phyloP scores from a whole-genome alignment of 2,113 vertebrate genomes.

The Melanotaenia duboulayi region DNA sequence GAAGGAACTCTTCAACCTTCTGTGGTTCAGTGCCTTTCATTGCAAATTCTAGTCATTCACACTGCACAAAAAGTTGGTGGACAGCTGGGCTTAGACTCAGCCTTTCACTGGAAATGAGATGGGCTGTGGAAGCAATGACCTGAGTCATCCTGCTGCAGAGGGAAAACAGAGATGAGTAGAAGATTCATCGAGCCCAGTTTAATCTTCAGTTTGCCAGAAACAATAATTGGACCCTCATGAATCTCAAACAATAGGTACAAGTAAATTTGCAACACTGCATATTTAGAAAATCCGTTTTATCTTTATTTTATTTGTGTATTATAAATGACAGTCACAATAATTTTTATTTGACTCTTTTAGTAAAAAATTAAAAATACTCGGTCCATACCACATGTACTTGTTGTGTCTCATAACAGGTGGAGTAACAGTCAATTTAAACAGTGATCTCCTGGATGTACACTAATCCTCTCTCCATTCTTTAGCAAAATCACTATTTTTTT shows the following conservation, averaged over 20 bases:
- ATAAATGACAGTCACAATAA: too few species aligned
- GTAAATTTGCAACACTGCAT: not conserved
- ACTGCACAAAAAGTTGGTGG: conserved; percentile 60
- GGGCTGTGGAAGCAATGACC: conserved; percentile 61
- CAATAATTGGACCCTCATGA: conserved; percentile 53
- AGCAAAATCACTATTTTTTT: too few species aligned
- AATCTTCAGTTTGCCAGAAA: conserved; percentile 72
- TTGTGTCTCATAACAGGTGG: too few species aligned
- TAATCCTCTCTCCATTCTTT: too few species aligned
- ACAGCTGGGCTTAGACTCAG: conserved; percentile 75
- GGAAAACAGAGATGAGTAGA: conserved; percentile 52
- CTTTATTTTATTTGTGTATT: not conserved
- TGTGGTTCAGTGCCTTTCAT: conserved; percentile 68
- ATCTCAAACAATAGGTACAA: not conserved
- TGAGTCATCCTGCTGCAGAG: conserved; percentile 44
- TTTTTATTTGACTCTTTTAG: not conserved
- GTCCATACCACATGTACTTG: too few species aligned
- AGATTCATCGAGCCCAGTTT: conserved; percentile 55
- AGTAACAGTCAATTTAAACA: too few species aligned
- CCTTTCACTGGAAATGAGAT: conserved; percentile 59
- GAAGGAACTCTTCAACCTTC: conserved; percentile 71
- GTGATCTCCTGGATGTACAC: too few species aligned
- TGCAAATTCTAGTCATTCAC: conserved; percentile 76
- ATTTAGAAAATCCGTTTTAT: not conserved
- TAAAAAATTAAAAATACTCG: too few species aligned